Evolutionary conservation across 2,113 vertebrate genomes (phyloP), one percentile per base, ranked within the genome.

Genomic region (Alligator mississippiensis): DNA sequence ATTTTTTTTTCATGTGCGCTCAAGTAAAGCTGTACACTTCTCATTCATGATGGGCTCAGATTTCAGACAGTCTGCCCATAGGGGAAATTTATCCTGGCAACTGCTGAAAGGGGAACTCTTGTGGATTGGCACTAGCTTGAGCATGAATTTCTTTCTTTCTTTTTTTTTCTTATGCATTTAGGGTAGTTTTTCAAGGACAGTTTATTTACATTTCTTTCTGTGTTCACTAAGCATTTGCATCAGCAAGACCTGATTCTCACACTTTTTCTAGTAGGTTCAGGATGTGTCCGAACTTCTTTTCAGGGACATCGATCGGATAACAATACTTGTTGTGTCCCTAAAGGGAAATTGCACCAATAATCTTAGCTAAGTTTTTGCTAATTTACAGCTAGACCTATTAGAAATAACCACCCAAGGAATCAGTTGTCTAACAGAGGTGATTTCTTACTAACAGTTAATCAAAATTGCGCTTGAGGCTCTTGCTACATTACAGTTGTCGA

Each of bases 21-120:
- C 25, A 22, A 95, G 85, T 81, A 25, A 82, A 76, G 77, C 90
- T 90, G 77, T 59, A 86, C 16, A 63, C 83, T 93, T 93, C 87
- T 93, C 90, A 66, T 86, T 93, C 74, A 30, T 6, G 24, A 22
- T 19, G 76, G 80, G 85, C 79, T 95, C 93, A 38, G 85, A 86
- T 96, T 96, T 96, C 91, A 21, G 76, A 90, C 72, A 4, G 25
- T 93, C 89, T 94, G 75, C 93, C 95, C 87, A 11, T 66, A 90
- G 88, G 93, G 81, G 92, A 92, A 93, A 94, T 93, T 88, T 94
- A 88, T 89, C 72, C 94, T 96, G 91, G 93, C 94, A 88, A 9
- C 80, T 80, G 89, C 91, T 84, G 82, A 92, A 93, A 95, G 90
- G 76, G 87, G 72, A 96, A 19, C 84, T 87, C 85, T 87, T 84